Evolutionary conservation across 2,113 vertebrate genomes (phyloP).

Genomic region (Origma solitaria): DNA sequence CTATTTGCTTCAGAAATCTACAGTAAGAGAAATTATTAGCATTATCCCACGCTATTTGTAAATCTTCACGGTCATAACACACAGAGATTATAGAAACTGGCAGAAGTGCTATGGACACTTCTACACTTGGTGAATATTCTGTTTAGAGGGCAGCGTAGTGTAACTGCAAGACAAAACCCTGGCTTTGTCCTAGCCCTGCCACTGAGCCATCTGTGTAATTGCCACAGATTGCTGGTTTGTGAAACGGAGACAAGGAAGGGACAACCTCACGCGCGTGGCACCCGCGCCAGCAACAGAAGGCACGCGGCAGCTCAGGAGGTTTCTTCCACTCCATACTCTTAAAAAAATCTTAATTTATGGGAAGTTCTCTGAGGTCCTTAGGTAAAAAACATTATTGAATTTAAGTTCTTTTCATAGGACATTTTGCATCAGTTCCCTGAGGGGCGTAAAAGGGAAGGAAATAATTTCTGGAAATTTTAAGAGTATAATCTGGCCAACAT

Average conservation of each 20-base stretch:
- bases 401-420: background rate
- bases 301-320: background rate
- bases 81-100: accelerated
- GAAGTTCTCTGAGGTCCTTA: background rate
- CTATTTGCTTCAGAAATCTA: background rate
- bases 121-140: background rate
- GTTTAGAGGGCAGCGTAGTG: background rate
- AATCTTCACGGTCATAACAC: background rate
- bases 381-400: background rate
- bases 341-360: background rate
- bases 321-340: background rate
- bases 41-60: background rate
- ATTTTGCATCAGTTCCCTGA: background rate
- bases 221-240: background rate
- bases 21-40: background rate
- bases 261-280: accelerated
- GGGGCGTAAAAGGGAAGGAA: background rate
- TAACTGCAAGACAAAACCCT: background rate
- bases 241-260: background rate
- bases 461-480: background rate
- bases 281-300: accelerated
- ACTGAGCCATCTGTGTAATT: background rate
- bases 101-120: background rate
- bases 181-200: background rate
- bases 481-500: background rate